phyloP scores from a whole-genome alignment of 2,888 invertebrate genomes.

The Drosophila quinaria region DNA sequence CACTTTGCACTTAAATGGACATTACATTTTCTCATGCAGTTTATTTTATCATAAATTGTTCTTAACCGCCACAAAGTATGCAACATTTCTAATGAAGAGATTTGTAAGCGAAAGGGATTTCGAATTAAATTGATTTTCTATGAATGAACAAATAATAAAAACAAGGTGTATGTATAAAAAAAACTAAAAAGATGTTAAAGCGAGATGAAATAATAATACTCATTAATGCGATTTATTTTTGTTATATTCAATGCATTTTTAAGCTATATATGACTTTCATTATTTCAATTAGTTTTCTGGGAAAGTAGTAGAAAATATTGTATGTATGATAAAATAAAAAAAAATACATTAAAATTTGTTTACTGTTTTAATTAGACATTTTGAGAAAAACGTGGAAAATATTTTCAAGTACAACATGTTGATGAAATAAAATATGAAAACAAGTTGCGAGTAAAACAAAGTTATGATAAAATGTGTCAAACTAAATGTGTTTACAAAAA shows the following conservation, averaged over 20 bases:
- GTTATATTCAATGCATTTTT: background rate
- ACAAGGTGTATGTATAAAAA: background rate
- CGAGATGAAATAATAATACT: background rate
- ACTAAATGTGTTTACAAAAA: no score
- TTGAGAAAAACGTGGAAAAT: background rate
- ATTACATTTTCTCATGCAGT: constrained; percentile 39
- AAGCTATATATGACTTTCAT: background rate
- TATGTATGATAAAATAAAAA: background rate
- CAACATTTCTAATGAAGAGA: background rate
- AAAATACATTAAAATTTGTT: background rate
- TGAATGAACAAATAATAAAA: background rate
- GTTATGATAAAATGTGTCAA: background rate
- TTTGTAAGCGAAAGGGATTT: background rate
- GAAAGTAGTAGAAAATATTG: background rate
- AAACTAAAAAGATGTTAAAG: background rate
- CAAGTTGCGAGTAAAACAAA: background rate
- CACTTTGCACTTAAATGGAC: constrained; percentile 61
- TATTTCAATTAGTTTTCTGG: background rate
- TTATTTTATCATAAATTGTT: constrained; percentile 26
- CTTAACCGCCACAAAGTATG: constrained; percentile 2
- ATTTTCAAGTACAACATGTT: background rate
- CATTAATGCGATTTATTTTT: background rate
- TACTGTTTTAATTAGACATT: background rate
- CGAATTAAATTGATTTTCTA: background rate
- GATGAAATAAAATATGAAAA: background rate